Conservation (phyloP, 2,888 invertebrate genomes). For the Junonia oenone region DNA sequence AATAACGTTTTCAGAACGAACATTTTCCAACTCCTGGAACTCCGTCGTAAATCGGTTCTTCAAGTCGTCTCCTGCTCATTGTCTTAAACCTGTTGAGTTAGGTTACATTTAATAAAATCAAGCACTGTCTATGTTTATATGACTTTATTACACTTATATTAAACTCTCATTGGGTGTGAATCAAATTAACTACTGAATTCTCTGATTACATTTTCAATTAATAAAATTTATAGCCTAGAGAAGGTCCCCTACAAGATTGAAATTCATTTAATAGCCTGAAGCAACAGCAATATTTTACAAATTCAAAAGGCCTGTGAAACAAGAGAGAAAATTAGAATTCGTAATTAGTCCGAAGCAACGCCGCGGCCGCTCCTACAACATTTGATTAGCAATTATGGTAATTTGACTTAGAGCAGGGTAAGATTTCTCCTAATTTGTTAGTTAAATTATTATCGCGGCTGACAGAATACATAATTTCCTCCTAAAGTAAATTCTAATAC, state of each 20-base stretch:
- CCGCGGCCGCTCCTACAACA: constrained; percentile 68
- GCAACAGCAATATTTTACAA: constrained; percentile 69
- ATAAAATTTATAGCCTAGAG: background rate
- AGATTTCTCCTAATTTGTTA: constrained; percentile 76
- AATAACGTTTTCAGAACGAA: no score
- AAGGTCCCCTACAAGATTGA: constrained; percentile 20
- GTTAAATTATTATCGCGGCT: constrained; percentile 68
- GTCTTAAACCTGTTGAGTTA: no score
- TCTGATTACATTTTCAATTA: constrained; percentile 36
- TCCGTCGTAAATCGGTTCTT: no score
- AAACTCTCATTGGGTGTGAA: background rate
- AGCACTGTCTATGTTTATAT: no score
- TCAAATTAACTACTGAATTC: constrained; percentile 30
- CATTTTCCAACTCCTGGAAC: no score
- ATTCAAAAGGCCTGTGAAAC: constrained; percentile 76
- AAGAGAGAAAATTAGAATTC: constrained; percentile 78
- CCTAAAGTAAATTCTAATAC: constrained; percentile 33
- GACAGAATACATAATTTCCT: constrained; percentile 42
- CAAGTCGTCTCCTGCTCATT: no score
- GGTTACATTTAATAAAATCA: no score
- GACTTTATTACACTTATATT: background rate
- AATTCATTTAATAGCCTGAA: constrained; percentile 62
- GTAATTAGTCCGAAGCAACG: constrained; percentile 70
- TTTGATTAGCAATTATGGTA: constrained; percentile 80
- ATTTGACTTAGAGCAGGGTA: constrained; percentile 76